Evolutionary conservation across 1,140 invertebrate genomes (phyloP).

Genomic region (Eurosta solidaginis): DNA sequence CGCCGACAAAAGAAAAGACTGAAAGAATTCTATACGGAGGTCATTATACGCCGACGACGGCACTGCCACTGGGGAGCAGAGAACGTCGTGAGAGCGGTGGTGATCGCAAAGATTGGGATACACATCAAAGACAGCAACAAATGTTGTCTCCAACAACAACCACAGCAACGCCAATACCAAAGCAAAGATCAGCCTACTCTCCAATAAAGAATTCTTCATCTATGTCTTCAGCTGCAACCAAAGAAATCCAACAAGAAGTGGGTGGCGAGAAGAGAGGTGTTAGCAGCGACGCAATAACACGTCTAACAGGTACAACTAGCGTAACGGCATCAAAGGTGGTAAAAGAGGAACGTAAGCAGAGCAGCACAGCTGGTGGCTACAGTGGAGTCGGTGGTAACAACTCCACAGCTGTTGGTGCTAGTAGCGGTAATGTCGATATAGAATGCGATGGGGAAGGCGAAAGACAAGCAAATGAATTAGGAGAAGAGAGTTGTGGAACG

Average conservation of each 20-base stretch:
- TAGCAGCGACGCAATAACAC: conserved; percentile 28
- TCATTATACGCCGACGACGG: conserved; percentile 56
- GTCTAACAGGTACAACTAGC: conserved; percentile 34
- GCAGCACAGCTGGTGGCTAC: background rate
- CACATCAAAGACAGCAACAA: conserved; percentile 38
- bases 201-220: conserved; percentile 33
- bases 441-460: background rate
- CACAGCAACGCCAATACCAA: conserved; percentile 50
- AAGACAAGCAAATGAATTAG: background rate
- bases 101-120: background rate
- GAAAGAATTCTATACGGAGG: conserved; percentile 54
- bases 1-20: conserved; percentile 53
- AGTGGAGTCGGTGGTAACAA: background rate
- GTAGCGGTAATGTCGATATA: background rate
- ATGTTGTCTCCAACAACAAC: conserved; percentile 3
- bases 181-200: conserved; percentile 56
- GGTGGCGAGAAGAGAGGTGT: background rate
- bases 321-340: background rate
- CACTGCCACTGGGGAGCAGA: conserved; percentile 21
- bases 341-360: conserved; percentile 34
- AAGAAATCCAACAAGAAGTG: background rate
- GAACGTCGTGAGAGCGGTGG: background rate
- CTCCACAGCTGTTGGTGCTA: background rate
- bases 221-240: conserved; percentile 17
- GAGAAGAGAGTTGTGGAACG: background rate